Conservation (phyloP, 2,113 vertebrate species). For the Benitochromis conjunctus region DNA sequence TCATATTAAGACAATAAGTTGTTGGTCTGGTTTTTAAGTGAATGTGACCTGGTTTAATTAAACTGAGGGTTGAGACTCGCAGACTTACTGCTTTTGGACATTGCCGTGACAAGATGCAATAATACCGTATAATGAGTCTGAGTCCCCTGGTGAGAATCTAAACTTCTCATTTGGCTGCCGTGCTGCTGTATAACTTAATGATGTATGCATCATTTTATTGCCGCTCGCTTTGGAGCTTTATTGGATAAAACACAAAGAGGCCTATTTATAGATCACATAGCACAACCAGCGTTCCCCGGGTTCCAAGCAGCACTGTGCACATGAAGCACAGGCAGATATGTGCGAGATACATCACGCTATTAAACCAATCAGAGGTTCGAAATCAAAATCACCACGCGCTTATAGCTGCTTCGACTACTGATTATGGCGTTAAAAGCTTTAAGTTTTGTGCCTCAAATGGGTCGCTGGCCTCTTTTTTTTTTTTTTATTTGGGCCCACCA, state of each 20-base stretch:
- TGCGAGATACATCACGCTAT: neutral
- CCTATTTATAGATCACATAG: constrained; percentile 18
- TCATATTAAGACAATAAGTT: neutral
- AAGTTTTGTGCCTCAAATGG: neutral
- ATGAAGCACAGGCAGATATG: neutral
- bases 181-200: constrained; percentile 38
- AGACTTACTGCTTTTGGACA: constrained; percentile 40
- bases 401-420: neutral
- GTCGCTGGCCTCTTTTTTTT: neutral
- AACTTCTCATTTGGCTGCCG: constrained; percentile 24
- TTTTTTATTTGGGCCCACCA: neutral
- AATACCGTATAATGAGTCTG: constrained; percentile 34
- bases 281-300: neutral
- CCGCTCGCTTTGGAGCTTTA: constrained; percentile 31
- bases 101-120: constrained; percentile 38
- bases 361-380: neutral
- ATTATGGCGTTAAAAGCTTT: neutral
- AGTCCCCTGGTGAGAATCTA: constrained; percentile 30
- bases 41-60: constrained; percentile 40
- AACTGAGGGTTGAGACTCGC: constrained; percentile 30
- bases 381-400: neutral
- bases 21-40: neutral
- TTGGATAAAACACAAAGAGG: constrained; percentile 36
- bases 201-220: constrained; percentile 38
- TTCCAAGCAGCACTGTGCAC: neutral